Conservation (phyloP, 2,888 invertebrate species). For the Corbicula japonica region DNA sequence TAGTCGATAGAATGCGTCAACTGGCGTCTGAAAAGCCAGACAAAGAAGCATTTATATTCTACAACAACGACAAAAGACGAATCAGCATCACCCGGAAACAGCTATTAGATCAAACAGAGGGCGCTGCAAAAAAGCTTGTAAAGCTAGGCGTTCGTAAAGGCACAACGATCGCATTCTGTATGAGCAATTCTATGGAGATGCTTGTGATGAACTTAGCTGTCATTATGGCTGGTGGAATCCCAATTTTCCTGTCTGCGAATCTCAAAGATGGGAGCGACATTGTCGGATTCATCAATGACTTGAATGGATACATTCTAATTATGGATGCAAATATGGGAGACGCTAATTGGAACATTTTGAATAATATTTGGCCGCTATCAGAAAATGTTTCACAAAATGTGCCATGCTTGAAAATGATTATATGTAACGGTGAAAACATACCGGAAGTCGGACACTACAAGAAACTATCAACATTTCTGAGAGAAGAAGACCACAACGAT, state of each 20-base stretch:
- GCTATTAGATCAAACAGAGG: conserved; percentile 25
- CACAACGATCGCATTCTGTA: conserved; percentile 39
- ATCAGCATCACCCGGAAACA: conserved; percentile 34
- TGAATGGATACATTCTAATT: conserved; percentile 16
- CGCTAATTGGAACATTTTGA: conserved; percentile 22
- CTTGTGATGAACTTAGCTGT: conserved; percentile 32
- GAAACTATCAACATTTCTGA: background rate
- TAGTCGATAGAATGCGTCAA: conserved; percentile 39
- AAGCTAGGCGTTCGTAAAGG: conserved; percentile 45
- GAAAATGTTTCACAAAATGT: background rate
- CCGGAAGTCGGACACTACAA: background rate
- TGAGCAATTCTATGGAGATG: conserved; percentile 59
- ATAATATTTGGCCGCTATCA: conserved; percentile 15
- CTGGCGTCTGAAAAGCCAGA: conserved; percentile 48
- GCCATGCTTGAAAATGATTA: conserved; percentile 12
- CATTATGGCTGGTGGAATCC: conserved; percentile 50
- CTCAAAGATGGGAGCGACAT: conserved; percentile 50
- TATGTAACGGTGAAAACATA: conserved; percentile 24
- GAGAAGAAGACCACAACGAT: background rate
- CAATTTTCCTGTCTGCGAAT: conserved; percentile 29
- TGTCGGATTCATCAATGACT: conserved; percentile 3
- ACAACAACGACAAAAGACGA: conserved; percentile 28
- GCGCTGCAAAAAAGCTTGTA: conserved; percentile 38
- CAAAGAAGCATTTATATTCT: conserved; percentile 55
- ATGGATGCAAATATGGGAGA: conserved; percentile 25